Conservation (phyloP, 2,113 vertebrate species). For the Cynopterus brachyotis region DNA sequence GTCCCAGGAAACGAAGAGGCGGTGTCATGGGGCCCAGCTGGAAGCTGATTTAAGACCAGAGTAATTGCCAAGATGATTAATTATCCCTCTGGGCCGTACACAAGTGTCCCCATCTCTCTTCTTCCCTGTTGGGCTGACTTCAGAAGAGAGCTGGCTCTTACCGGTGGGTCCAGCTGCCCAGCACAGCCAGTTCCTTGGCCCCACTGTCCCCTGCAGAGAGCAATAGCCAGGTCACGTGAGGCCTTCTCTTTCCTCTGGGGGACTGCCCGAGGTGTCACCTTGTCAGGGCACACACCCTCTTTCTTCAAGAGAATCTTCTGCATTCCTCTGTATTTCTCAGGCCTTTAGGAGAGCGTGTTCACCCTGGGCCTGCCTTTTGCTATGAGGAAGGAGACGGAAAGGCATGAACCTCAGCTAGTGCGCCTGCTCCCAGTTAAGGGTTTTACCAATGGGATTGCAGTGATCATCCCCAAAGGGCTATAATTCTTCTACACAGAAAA, state of each 20-base stretch:
- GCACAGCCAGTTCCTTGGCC: accelerated
- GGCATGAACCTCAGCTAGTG: accelerated
- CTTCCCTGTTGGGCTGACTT: neutral
- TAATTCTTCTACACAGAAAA: neutral
- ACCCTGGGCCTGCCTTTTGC: neutral
- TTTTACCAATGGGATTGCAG: neutral
- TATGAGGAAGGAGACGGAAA: neutral
- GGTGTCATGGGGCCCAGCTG: constrained; percentile 22
- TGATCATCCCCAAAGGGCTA: too few species aligned
- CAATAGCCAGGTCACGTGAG: accelerated
- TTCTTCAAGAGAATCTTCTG: neutral
- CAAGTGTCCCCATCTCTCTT: neutral
- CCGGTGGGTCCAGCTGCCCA: neutral
- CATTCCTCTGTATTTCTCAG: neutral
- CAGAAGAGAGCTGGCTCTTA: neutral
- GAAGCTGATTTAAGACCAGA: constrained; percentile 49
- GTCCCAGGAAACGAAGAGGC: constrained; percentile 64
- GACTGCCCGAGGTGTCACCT: neutral
- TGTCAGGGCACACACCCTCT: neutral
- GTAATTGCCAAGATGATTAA: constrained; percentile 76
- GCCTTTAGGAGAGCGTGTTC: neutral
- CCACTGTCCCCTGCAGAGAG: neutral
- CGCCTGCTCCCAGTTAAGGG: neutral
- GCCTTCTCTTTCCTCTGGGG: neutral
- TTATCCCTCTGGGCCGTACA: constrained; percentile 35